Percentiles rank a stretch among this genome's conserved stretches.
These are phyloP conservation scores for Orthonychiurus folsomi DNA, from an alignment of 2,888 invertebrate genomes.

Conservation along the genomic window DNA sequence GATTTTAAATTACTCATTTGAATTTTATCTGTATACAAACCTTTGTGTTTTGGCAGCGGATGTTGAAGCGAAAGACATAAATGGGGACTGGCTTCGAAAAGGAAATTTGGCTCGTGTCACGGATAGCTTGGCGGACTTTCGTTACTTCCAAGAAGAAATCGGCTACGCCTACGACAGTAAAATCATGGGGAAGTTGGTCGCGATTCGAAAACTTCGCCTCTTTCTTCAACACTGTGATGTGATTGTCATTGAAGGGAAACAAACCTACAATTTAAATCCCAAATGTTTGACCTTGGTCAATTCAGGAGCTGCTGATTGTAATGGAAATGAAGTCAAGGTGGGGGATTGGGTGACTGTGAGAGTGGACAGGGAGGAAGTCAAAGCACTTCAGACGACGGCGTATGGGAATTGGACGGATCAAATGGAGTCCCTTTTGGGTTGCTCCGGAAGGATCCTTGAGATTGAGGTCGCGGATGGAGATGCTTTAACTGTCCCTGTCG, in stretches of 20 bases:
- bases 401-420: slow-evolving; percentile 10
- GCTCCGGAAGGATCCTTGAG: not conserved
- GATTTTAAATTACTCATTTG: not conserved
- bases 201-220: slow-evolving; percentile 8
- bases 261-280: slow-evolving; percentile 8
- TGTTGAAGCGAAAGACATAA: slow-evolving; percentile 8
- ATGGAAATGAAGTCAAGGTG: not conserved
- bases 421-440: not conserved
- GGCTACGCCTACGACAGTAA: not conserved
- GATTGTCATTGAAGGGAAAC: not conserved
- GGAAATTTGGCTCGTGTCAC: slow-evolving; percentile 10
- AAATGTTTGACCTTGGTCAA: not conserved
- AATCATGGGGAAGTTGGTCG: slow-evolving; percentile 4
- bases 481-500: not conserved
- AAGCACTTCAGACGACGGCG: not conserved
- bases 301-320: not conserved
- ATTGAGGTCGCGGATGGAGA: slow-evolving; percentile 3
- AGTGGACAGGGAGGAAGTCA: not conserved
- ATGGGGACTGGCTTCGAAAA: not conserved
- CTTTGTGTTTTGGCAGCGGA: not conserved
- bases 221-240: slow-evolving; percentile 5
- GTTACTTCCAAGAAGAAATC: slow-evolving; percentile 6
- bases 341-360: slow-evolving; percentile 10
- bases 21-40: not conserved
- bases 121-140: slow-evolving; percentile 8